Conservation (phyloP, 2,797 vertebrate species). For the Morelia viridis region DNA sequence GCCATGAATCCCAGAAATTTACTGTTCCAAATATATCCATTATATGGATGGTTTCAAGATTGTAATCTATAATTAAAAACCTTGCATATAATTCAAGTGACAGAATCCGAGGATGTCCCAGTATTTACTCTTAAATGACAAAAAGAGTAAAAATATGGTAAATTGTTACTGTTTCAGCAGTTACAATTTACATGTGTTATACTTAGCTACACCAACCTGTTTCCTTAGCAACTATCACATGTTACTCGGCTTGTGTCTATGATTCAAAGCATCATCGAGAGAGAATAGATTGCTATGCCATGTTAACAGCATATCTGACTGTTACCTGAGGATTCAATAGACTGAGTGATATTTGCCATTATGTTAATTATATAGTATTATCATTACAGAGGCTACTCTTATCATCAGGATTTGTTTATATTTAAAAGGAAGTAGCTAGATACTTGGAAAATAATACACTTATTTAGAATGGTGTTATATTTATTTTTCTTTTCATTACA, state of each 20-base stretch:
- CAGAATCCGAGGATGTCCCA: constrained; percentile 27
- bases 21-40: not conserved
- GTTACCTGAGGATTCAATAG: constrained; percentile 24
- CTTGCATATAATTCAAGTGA: not conserved
- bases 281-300: constrained; percentile 45
- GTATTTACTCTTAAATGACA: constrained; percentile 41
- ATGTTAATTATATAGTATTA: constrained; percentile 24
- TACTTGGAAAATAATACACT: not conserved
- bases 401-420: not conserved
- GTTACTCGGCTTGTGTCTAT: constrained; percentile 60
- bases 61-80: constrained; percentile 3
- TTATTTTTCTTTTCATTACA: not conserved
- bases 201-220: constrained; percentile 69
- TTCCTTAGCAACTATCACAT: constrained; percentile 71
- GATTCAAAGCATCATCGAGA: constrained; percentile 41
- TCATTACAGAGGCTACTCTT: constrained; percentile 18
- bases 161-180: constrained; percentile 42
- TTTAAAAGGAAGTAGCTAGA: constrained; percentile 7
- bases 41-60: not conserved
- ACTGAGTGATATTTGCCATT: constrained; percentile 22
- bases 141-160: constrained; percentile 40
- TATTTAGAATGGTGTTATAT: constrained; percentile 3
- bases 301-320: constrained; percentile 46
- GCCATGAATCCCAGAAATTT: not conserved
- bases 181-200: constrained; percentile 50